A percentile compares a stretch with the other conserved stretches of the same genome.
Evolutionary conservation across 2,888 invertebrate species (phyloP).

Genomic region (Dyspetes luteomarginatus): DNA sequence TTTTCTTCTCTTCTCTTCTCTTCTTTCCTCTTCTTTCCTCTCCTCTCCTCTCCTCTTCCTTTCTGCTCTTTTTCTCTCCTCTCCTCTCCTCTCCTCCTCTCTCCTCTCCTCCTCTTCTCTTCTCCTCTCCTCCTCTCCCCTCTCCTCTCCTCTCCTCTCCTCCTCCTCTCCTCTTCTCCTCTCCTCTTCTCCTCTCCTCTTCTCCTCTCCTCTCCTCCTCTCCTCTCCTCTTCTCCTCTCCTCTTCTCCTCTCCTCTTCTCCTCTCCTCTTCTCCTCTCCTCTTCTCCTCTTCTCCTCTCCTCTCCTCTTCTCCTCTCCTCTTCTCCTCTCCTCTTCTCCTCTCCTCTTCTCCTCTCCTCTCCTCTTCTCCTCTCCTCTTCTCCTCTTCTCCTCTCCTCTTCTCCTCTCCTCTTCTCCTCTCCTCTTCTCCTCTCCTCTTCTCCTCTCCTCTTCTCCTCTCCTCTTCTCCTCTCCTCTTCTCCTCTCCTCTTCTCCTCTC

Average conservation of each 20-base stretch:
- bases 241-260: slow-evolving; percentile 30
- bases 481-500: not conserved
- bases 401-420: no score
- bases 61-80: slow-evolving; percentile 35
- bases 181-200: no score
- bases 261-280: not conserved
- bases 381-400: no score
- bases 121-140: not conserved
- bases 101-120: slow-evolving; percentile 5
- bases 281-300: slow-evolving; percentile 6
- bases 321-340: slow-evolving; percentile 16
- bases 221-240: no score
- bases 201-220: no score
- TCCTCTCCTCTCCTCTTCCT: not conserved
- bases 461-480: slow-evolving; percentile 32
- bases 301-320: not conserved
- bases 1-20: slow-evolving; percentile 1
- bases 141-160: not conserved
- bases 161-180: no score
- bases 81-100: slow-evolving; percentile 2
- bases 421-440: no score
- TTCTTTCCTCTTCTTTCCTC: not conserved
- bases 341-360: slow-evolving; percentile 50
- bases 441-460: no score
- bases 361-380: no score